Evolutionary conservation across 1,140 invertebrate genomes (phyloP).

Genomic region (Drosophila parabipectinata): DNA sequence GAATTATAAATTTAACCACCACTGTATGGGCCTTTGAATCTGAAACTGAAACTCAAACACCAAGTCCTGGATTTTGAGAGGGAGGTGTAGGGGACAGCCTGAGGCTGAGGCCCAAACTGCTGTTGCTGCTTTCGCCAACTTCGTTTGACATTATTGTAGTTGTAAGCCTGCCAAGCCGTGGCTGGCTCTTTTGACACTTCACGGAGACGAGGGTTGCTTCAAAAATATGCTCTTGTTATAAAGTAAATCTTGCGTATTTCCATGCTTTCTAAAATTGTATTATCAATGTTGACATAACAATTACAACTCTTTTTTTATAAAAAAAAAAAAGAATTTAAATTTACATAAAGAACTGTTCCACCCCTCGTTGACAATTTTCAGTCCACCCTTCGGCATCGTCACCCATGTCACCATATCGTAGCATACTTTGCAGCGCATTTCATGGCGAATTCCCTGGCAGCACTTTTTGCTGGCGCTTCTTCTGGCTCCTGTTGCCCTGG

Average conservation of each 20-base stretch:
- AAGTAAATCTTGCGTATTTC: background rate
- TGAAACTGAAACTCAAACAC: slow-evolving; percentile 64
- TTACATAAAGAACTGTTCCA: background rate
- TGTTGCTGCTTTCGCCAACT: slow-evolving; percentile 51
- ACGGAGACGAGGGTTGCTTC: slow-evolving; percentile 9
- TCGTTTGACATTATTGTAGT: slow-evolving; percentile 65
- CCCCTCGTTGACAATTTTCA: background rate
- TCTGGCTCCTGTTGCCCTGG: slow-evolving; percentile 27
- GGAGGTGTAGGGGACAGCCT: background rate
- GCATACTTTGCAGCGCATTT: slow-evolving; percentile 63
- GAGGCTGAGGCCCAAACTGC: slow-evolving; percentile 16
- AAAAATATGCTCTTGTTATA: background rate
- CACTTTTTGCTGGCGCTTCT: slow-evolving; percentile 1
- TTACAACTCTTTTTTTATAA: too few species aligned
- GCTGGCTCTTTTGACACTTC: slow-evolving; percentile 11
- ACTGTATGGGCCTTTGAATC: background rate
- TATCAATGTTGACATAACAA: too few species aligned
- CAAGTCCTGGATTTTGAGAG: slow-evolving; percentile 3
- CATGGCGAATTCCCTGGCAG: slow-evolving; percentile 32
- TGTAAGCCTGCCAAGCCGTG: slow-evolving; percentile 56
- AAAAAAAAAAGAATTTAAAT: too few species aligned
- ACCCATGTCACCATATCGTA: slow-evolving; percentile 35
- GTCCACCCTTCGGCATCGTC: slow-evolving; percentile 4
- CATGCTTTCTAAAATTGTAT: background rate
- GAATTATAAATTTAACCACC: background rate